Percentiles rank a stretch among this genome's conserved stretches.
phyloP scores from a whole-genome alignment of 1,140 invertebrate genomes.

The Calephelis nemesis region DNA sequence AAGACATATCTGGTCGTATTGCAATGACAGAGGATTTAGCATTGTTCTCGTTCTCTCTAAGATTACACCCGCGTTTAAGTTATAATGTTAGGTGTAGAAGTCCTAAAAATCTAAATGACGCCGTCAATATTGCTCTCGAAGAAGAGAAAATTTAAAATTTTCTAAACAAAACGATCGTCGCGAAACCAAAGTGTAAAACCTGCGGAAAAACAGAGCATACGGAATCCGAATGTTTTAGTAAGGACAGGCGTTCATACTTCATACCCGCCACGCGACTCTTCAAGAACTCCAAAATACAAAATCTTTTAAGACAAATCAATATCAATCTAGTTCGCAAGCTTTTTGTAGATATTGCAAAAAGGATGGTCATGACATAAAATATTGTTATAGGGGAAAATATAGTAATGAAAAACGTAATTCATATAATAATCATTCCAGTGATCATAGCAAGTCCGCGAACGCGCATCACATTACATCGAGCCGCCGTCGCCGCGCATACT shows the following conservation, averaged over 20 bases:
- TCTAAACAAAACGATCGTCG: background rate
- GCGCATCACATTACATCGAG: slow-evolving; percentile 6
- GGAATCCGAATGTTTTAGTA: slow-evolving; percentile 3
- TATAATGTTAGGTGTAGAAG: slow-evolving; percentile 26
- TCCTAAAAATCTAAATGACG: slow-evolving; percentile 27
- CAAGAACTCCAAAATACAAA: background rate
- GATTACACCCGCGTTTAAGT: slow-evolving; percentile 21
- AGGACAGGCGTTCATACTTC: background rate
- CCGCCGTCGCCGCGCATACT: too few species aligned
- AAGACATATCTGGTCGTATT: slow-evolving; percentile 28
- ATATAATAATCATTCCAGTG: background rate
- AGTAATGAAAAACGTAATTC: slow-evolving; percentile 5
- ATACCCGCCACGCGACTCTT: background rate
- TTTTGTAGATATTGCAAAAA: slow-evolving; percentile 6
- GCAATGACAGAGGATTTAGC: slow-evolving; percentile 31
- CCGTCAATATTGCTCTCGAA: slow-evolving; percentile 28
- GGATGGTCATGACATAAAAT: slow-evolving; percentile 8
- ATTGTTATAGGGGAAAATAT: slow-evolving; percentile 3
- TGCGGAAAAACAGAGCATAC: slow-evolving; percentile 1
- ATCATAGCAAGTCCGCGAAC: slow-evolving; percentile 4
- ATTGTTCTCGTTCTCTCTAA: slow-evolving; percentile 23
- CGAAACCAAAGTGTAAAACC: slow-evolving; percentile 6
- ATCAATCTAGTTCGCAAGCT: background rate
- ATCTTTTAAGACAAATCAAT: background rate
- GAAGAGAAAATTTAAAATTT: slow-evolving; percentile 30